phyloP scores from a whole-genome alignment of 2,888 invertebrate genomes.

The Tortricodes alternella region DNA sequence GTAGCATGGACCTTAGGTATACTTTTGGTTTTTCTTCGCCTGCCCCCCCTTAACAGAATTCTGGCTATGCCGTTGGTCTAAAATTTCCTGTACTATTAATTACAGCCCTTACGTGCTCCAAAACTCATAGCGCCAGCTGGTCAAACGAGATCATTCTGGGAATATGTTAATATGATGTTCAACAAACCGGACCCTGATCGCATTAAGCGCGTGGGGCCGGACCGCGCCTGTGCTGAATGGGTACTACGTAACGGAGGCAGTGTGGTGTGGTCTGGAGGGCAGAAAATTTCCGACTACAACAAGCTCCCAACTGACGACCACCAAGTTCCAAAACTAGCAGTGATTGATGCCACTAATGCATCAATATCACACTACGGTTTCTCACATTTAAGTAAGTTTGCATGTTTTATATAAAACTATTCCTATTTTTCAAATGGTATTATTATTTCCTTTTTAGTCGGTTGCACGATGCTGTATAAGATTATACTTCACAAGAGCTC shows the following conservation, averaged over 20 bases:
- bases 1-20: too few relatives aligned
- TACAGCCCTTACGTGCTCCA: constrained; percentile 13
- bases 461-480: constrained; percentile 87
- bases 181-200: constrained; percentile 87
- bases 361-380: constrained; percentile 93
- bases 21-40: too few relatives aligned
- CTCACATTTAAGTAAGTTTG: constrained; percentile 86
- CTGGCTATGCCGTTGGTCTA: too few relatives aligned
- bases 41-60: too few relatives aligned
- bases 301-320: constrained; percentile 83
- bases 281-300: constrained; percentile 87
- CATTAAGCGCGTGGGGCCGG: constrained; percentile 89
- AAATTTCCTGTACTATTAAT: too few relatives aligned
- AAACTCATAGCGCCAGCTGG: constrained; percentile 37
- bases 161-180: constrained; percentile 84
- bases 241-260: constrained; percentile 94
- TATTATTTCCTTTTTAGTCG: constrained; percentile 62
- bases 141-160: constrained; percentile 71
- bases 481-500: constrained; percentile 88
- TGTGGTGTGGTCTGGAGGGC: constrained; percentile 87
- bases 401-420: constrained; percentile 29
- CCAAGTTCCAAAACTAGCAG: constrained; percentile 76
- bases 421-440: not conserved
- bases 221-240: constrained; percentile 98
- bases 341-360: constrained; percentile 91